Evolutionary conservation across 2,888 invertebrate genomes (phyloP).

Genomic region (Acronicta aceris): DNA sequence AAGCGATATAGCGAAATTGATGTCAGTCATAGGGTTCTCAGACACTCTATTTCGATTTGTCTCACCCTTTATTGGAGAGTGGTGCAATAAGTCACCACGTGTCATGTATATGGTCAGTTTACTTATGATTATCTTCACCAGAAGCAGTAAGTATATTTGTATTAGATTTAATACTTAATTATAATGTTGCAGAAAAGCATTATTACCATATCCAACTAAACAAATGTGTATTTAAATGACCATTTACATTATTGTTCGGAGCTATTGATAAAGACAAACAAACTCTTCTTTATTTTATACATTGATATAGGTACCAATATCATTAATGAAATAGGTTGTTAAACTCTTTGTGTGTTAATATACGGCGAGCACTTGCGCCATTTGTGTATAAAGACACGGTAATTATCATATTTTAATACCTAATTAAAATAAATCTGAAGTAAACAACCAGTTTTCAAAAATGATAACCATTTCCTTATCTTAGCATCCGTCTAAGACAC

Average conservation of each 20-base stretch:
- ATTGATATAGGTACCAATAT: constrained; percentile 14
- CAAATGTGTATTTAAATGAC: constrained; percentile 22
- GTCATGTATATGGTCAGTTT: constrained; percentile 91
- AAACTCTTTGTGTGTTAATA: constrained; percentile 34
- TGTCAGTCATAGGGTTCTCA: constrained; percentile 90
- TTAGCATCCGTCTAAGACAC: too few relatives aligned
- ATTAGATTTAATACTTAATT: background rate
- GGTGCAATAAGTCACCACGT: constrained; percentile 89
- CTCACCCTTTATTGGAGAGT: constrained; percentile 91
- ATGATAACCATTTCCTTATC: too few relatives aligned
- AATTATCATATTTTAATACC: too few relatives aligned
- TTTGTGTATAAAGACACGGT: too few relatives aligned
- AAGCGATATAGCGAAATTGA: constrained; percentile 89
- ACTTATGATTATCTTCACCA: constrained; percentile 88
- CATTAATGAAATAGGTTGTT: constrained; percentile 14
- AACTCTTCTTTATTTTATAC: constrained; percentile 18
- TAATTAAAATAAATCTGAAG: too few relatives aligned
- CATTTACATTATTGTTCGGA: constrained; percentile 22
- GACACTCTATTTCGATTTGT: constrained; percentile 90
- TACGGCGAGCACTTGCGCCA: background rate
- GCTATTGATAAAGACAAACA: constrained; percentile 18
- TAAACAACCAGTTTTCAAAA: too few relatives aligned
- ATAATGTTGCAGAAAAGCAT: constrained; percentile 1
- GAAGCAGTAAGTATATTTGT: constrained; percentile 89
- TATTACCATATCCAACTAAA: too few relatives aligned